These are phyloP conservation scores for Microplitis deprimator DNA, from an alignment of 2,888 invertebrate species.

Conservation along the genomic window DNA sequence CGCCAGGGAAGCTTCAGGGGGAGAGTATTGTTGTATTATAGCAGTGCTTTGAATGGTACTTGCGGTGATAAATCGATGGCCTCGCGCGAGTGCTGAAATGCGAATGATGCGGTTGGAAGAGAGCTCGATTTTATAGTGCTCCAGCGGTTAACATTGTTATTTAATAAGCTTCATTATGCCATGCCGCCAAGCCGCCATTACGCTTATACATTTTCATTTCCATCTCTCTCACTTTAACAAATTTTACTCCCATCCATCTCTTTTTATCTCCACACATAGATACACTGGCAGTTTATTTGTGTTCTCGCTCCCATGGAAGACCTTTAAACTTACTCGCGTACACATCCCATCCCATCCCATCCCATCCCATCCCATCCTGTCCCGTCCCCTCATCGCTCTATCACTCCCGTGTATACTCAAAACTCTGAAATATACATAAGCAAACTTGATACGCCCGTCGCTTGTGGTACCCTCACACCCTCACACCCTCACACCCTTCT, in stretches of 20 bases:
- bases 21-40: neutral
- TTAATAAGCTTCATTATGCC: conserved; percentile 50
- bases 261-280: too few species aligned
- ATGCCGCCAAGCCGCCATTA: conserved; percentile 42
- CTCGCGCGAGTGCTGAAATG: conserved; percentile 24
- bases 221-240: neutral
- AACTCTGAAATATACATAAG: neutral
- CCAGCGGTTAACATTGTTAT: conserved; percentile 50
- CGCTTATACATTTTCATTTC: neutral
- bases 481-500: neutral
- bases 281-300: too few species aligned
- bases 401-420: neutral
- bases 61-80: conserved; percentile 39
- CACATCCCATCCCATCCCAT: too few species aligned
- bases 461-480: neutral
- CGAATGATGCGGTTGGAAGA: conserved; percentile 19
- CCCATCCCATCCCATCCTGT: too few species aligned
- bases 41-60: conserved; percentile 33
- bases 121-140: conserved; percentile 46
- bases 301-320: too few species aligned
- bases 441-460: conserved; percentile 24
- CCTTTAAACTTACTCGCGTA: too few species aligned
- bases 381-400: neutral
- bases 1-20: neutral
- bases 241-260: too few species aligned